These are phyloP conservation scores for Capreolus pygargus DNA, from an alignment of 2,113 vertebrate genomes.

Conservation along the genomic window DNA sequence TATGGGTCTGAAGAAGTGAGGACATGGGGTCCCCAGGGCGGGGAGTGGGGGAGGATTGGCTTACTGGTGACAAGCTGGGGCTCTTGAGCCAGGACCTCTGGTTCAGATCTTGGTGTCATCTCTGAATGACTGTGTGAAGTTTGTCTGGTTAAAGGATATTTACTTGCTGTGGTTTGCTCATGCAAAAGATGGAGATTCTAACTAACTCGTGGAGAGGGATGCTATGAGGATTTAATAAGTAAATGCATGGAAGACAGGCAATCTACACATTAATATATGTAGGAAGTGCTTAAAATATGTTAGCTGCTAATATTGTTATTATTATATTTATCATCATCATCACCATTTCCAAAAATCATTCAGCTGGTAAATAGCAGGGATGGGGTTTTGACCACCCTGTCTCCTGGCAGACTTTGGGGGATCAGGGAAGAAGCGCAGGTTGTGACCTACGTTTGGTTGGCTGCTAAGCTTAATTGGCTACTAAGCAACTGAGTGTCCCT, in stretches of 20 bases:
- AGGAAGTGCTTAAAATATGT: not conserved
- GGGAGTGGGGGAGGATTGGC: rapidly evolving
- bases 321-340: not conserved
- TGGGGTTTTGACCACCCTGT: not conserved
- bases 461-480: not conserved
- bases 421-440: not conserved
- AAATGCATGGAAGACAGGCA: not conserved
- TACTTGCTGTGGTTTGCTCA: not conserved
- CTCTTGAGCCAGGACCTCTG: not conserved
- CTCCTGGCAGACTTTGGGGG: not conserved
- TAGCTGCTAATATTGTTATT: not conserved
- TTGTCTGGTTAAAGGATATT: not conserved
- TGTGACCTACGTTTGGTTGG: not conserved
- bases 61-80: not conserved
- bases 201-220: not conserved
- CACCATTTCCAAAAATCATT: not conserved
- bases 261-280: not conserved
- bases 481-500: not conserved
- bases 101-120: not conserved
- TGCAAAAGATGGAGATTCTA: not conserved
- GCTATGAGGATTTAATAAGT: not conserved
- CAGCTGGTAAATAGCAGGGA: not conserved
- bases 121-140: not conserved
- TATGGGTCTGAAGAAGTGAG: not conserved
- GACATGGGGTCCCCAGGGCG: rapidly evolving